Conservation (phyloP, 2,113 vertebrate species). For the Epinephelus moara region DNA sequence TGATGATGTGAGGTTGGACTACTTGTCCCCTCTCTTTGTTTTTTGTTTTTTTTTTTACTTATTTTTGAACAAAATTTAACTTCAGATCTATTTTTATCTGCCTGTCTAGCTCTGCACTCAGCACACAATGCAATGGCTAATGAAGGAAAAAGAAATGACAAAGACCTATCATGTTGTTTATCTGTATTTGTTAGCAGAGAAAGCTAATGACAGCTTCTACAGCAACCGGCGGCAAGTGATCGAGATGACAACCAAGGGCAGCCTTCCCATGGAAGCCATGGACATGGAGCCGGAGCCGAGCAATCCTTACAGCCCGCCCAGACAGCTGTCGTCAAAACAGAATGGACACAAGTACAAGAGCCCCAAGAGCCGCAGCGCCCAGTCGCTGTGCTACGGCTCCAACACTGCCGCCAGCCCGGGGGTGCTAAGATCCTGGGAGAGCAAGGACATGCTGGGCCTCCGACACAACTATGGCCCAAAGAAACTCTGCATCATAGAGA, state of each 20-base stretch:
- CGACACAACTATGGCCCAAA: conserved; percentile 88
- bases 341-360: conserved; percentile 90
- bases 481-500: conserved; percentile 88
- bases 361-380: conserved; percentile 84
- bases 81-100: not conserved
- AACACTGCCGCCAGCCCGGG: conserved; percentile 69
- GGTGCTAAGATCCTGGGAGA: conserved; percentile 88
- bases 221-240: conserved; percentile 89
- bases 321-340: conserved; percentile 85
- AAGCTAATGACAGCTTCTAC: conserved; percentile 93
- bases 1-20: not conserved
- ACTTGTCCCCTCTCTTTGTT: not conserved
- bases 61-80: not conserved
- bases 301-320: conserved; percentile 89
- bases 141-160: not conserved
- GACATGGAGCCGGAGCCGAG: conserved; percentile 89
- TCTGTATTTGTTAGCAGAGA: conserved; percentile 88
- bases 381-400: conserved; percentile 86
- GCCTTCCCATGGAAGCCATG: conserved; percentile 91
- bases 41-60: not conserved
- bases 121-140: conserved; percentile 1
- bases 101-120: not conserved
- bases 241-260: conserved; percentile 90
- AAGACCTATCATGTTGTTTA: conserved; percentile 15
- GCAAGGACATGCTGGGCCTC: conserved; percentile 88